Evolutionary conservation across 2,113 vertebrate genomes (phyloP).

Genomic region (Muntiacus muntjak): DNA sequence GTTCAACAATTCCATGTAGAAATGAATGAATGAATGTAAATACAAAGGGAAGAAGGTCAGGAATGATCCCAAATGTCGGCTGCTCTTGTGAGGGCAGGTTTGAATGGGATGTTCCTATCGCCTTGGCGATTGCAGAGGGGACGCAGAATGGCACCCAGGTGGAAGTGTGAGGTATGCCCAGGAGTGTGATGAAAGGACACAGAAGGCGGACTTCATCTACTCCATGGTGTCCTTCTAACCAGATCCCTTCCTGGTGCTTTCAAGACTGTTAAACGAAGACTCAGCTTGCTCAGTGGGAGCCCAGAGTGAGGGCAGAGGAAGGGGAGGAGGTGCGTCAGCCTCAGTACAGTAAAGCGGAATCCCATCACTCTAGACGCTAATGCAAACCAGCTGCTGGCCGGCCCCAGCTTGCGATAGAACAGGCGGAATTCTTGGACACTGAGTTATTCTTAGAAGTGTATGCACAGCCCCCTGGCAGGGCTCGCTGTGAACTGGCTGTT

Average conservation of each 20-base stretch:
- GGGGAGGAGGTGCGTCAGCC: constrained; percentile 71
- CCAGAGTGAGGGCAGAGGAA: constrained; percentile 70
- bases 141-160: background rate
- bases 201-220: background rate
- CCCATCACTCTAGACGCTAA: constrained; percentile 75
- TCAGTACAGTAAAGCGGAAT: constrained; percentile 77
- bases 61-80: background rate
- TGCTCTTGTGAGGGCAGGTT: background rate
- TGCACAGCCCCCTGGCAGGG: constrained; percentile 79
- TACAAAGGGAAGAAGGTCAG: background rate
- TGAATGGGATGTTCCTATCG: background rate
- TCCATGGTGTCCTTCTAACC: background rate
- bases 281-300: constrained; percentile 68
- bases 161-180: background rate
- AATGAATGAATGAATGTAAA: background rate
- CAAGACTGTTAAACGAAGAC: background rate
- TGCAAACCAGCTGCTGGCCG: constrained; percentile 82
- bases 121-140: background rate
- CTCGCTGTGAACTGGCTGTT: constrained; percentile 76
- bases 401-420: constrained; percentile 78
- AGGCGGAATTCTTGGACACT: constrained; percentile 85
- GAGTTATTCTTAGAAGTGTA: constrained; percentile 87
- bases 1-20: background rate
- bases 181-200: background rate
- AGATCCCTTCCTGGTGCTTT: constrained; percentile 18